Evolutionary conservation across 2,888 invertebrate species (phyloP), one percentile per base, ranked within the genome.

Genomic region (Thelaira solivaga): DNA sequence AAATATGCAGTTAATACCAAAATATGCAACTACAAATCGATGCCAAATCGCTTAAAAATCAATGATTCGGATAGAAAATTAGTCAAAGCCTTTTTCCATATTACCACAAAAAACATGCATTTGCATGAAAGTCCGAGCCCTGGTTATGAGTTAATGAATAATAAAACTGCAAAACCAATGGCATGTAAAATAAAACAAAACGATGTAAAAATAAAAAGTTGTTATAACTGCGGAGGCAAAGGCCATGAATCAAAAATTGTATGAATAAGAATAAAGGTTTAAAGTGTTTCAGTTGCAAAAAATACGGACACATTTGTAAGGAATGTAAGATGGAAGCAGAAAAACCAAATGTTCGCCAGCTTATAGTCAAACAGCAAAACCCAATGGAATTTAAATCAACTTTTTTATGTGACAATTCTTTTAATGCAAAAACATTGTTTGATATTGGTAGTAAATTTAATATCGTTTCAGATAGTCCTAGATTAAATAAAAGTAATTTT

Each of bases 221-320:
- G 76, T 51, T 78, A 51, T 29, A 81, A 81, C 55, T 81, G 75
- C 55, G 77, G 80, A 18, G 43, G 22, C n/a, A 80, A 76, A 47
- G 75, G 77, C 8, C 77, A 76, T 45, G 36, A 51, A 8, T 74
- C 76, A 64, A 43, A 24, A 47, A 49, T 2, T 80, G 71, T 22
- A 61, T 16, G n/a, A 47, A 73, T 26, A 72, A 69, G 31, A 36
- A 31, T 1, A 67, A 71, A 13, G 77, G 76, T 7, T 51, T 34
- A 4, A 81, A 77, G 31, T 81, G 80, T 62, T 80, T 73, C 43
- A 69, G 39, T 7, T 79, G 72, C 2, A 51, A 68, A n/a, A 43
- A 62, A 5, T 71, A 61, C 16, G 65, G 74, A 8, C 75, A 75
- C 36, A 55, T 76, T n/a, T 41, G 64, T 7, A 61, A 41, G 20